Evolutionary conservation across 2,888 invertebrate species (phyloP).

Genomic region (Brachyptera risi): DNA sequence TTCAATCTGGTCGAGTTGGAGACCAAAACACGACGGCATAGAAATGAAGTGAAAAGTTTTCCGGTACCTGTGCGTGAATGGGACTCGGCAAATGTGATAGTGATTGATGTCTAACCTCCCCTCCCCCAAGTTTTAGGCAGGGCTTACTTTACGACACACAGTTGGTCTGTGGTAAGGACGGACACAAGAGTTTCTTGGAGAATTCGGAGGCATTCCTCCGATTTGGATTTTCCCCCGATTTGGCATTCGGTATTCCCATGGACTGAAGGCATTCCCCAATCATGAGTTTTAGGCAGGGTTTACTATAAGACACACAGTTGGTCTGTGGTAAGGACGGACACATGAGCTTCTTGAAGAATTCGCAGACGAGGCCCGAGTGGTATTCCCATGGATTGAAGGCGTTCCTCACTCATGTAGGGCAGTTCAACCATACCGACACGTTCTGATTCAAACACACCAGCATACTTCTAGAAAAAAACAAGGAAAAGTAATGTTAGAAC

Average conservation of each 20-base stretch:
- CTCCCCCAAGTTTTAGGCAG: no score
- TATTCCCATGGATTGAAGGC: conserved; percentile 82
- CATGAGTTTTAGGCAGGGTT: no score
- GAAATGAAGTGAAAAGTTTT: no score
- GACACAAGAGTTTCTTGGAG: conserved; percentile 77
- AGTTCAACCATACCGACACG: conserved; percentile 86
- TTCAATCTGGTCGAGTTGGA: no score
- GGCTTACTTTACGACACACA: conserved; percentile 45
- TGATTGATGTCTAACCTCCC: no score
- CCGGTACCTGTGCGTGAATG: no score
- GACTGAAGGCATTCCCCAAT: conserved; percentile 79
- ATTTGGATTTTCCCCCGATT: no score
- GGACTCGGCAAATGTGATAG: no score
- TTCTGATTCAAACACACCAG: conserved; percentile 75
- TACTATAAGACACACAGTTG: conserved; percentile 48
- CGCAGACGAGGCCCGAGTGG: conserved; percentile 83
- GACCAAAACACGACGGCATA: no score
- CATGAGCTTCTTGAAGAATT: conserved; percentile 81
- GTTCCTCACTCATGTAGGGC: conserved; percentile 85
- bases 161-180: conserved; percentile 54
- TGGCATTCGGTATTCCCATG: conserved; percentile 90
- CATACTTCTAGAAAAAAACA: conserved; percentile 74
- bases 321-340: conserved; percentile 55
- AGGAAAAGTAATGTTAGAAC: no score
- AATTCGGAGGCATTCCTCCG: conserved; percentile 83